Evolutionary conservation across 2,888 invertebrate species (phyloP).

Genomic region (Pasiphila rectangulata): DNA sequence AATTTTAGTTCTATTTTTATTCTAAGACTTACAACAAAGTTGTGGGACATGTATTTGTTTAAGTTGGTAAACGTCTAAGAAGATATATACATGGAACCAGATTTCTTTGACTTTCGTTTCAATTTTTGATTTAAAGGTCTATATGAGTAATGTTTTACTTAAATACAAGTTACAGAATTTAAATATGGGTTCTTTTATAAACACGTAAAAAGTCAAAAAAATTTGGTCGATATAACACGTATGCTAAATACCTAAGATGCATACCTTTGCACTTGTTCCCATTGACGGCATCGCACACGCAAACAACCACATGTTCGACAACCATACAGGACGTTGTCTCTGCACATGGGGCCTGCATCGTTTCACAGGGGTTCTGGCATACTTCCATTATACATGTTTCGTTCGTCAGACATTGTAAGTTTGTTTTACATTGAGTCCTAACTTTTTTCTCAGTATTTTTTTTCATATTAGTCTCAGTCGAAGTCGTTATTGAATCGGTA

Average conservation of each 20-base stretch:
- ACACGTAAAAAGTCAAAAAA: background rate
- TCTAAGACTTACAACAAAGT: background rate
- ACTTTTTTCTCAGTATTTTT: constrained; percentile 44
- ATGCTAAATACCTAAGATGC: constrained; percentile 50
- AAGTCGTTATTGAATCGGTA: constrained; percentile 65
- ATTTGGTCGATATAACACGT: constrained; percentile 21
- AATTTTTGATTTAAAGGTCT: too few species aligned
- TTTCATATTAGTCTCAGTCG: constrained; percentile 54
- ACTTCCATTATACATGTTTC: constrained; percentile 83
- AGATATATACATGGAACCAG: too few species aligned
- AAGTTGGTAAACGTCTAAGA: too few species aligned
- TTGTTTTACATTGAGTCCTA: constrained; percentile 79
- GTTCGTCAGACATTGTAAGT: constrained; percentile 82
- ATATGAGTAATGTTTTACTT: too few species aligned
- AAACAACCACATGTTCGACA: constrained; percentile 82
- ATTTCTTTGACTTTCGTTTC: too few species aligned
- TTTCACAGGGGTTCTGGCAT: constrained; percentile 83
- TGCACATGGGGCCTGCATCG: constrained; percentile 75
- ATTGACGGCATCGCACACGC: constrained; percentile 82
- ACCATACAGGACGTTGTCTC: constrained; percentile 83
- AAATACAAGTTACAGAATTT: too few species aligned
- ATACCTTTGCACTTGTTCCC: constrained; percentile 84
- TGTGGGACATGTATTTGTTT: background rate
- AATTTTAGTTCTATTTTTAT: background rate
- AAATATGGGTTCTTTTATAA: too few species aligned